Evolutionary conservation across 2,888 invertebrate genomes (phyloP).

Genomic region (Sericinus montela): DNA sequence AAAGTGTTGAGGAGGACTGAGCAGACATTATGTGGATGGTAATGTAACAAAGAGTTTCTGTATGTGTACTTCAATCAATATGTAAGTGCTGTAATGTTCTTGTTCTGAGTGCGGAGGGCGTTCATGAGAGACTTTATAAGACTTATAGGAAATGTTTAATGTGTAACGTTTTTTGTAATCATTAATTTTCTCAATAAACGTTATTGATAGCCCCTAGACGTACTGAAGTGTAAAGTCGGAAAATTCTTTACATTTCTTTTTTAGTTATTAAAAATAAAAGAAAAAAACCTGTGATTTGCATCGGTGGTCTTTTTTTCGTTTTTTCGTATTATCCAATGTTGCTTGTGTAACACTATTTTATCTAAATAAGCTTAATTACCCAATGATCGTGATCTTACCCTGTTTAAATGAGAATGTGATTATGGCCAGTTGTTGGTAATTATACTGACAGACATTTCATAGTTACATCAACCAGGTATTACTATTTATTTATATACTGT

Average conservation of each 20-base stretch:
- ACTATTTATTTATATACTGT: no score
- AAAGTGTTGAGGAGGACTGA: slow-evolving; percentile 18
- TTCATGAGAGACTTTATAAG: slow-evolving; percentile 71
- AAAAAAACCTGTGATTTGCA: slow-evolving; percentile 76
- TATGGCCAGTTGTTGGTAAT: no score
- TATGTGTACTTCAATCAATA: slow-evolving; percentile 34
- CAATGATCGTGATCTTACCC: no score
- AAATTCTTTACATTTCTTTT: slow-evolving; percentile 75
- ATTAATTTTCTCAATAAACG: slow-evolving; percentile 67
- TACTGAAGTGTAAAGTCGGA: slow-evolving; percentile 71
- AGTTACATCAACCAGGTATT: no score
- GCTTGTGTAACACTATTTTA: not conserved
- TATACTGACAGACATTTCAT: no score
- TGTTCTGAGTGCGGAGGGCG: slow-evolving; percentile 52
- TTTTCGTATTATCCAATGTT: slow-evolving; percentile 1
- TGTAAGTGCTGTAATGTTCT: slow-evolving; percentile 64
- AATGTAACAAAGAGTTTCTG: slow-evolving; percentile 10
- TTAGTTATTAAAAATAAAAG: slow-evolving; percentile 74
- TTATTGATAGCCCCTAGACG: slow-evolving; percentile 72
- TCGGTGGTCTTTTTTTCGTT: slow-evolving; percentile 46
- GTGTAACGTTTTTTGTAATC: slow-evolving; percentile 77
- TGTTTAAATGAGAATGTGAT: no score
- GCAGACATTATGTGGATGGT: slow-evolving; percentile 15
- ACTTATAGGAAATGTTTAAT: slow-evolving; percentile 77
- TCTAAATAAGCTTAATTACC: no score